These are phyloP conservation scores for Apamea anceps DNA, from an alignment of 2,888 invertebrate species.

Conservation along the genomic window DNA sequence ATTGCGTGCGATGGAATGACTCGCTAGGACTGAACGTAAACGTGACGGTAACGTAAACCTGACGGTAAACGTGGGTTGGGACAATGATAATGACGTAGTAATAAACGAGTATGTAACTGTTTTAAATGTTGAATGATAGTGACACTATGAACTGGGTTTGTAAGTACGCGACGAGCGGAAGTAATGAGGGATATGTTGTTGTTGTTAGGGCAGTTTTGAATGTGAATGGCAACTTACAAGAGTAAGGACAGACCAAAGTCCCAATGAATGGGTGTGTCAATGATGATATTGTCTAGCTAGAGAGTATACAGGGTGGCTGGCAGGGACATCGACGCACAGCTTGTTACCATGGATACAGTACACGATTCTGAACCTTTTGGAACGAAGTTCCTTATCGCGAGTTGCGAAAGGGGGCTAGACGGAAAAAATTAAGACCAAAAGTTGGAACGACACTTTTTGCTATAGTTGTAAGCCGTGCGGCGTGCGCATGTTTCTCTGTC, in stretches of 20 bases:
- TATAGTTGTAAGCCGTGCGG: too few relatives aligned
- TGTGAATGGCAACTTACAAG: too few relatives aligned
- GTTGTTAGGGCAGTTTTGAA: background rate
- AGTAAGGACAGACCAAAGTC: too few relatives aligned
- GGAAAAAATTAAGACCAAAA: too few relatives aligned
- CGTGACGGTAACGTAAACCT: conserved; percentile 30
- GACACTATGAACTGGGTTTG: background rate
- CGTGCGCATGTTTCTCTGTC: too few relatives aligned
- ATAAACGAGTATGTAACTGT: conserved; percentile 28
- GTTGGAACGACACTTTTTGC: too few relatives aligned
- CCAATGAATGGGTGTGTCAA: background rate
- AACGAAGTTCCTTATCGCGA: too few relatives aligned
- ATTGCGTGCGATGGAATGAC: conserved; percentile 56
- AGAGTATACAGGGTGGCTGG: background rate
- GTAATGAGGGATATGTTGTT: background rate
- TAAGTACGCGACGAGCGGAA: background rate
- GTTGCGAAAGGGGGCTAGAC: too few relatives aligned
- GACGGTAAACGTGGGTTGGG: conserved; percentile 4
- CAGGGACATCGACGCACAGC: too few relatives aligned
- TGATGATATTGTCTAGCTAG: too few relatives aligned
- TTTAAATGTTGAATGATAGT: conserved; percentile 8
- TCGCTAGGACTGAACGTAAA: conserved; percentile 46
- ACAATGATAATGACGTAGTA: conserved; percentile 20
- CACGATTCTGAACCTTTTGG: too few relatives aligned
- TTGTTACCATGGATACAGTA: too few relatives aligned